These are phyloP conservation scores for Ruditapes philippinarum DNA, from an alignment of 1,140 invertebrate genomes.

Conservation along the genomic window DNA sequence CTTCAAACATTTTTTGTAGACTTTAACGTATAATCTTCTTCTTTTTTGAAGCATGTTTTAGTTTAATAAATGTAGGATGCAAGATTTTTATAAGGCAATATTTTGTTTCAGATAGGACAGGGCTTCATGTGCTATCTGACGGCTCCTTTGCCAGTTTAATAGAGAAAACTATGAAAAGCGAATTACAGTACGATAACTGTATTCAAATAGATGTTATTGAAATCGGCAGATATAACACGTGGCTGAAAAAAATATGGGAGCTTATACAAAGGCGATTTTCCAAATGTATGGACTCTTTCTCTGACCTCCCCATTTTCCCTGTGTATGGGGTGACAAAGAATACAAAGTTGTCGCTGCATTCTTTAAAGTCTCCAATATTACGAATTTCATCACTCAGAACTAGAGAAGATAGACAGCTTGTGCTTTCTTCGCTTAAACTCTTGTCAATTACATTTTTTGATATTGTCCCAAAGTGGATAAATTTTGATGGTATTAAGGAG, in stretches of 20 bases:
- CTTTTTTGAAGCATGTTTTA: too few species aligned
- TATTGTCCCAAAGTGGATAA: background rate
- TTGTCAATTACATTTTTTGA: background rate
- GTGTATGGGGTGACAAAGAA: too few species aligned
- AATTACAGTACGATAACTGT: background rate
- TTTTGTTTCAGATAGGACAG: background rate
- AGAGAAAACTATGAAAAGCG: background rate
- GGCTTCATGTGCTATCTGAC: background rate
- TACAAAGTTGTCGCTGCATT: background rate
- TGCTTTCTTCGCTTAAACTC: background rate
- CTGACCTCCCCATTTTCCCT: background rate
- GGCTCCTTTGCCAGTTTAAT: background rate
- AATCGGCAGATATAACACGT: background rate
- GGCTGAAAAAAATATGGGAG: background rate
- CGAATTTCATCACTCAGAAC: background rate
- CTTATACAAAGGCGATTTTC: background rate
- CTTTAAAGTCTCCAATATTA: background rate
- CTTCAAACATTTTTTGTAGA: too few species aligned
- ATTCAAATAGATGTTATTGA: background rate
- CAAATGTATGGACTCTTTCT: background rate
- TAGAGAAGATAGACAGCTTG: background rate
- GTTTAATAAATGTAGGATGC: too few species aligned
- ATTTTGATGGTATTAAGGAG: background rate
- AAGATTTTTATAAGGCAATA: too few species aligned
- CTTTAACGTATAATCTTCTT: too few species aligned